phyloP scores from a whole-genome alignment of 92 coral and sea anemone species.

The Phymanthus crucifer region DNA sequence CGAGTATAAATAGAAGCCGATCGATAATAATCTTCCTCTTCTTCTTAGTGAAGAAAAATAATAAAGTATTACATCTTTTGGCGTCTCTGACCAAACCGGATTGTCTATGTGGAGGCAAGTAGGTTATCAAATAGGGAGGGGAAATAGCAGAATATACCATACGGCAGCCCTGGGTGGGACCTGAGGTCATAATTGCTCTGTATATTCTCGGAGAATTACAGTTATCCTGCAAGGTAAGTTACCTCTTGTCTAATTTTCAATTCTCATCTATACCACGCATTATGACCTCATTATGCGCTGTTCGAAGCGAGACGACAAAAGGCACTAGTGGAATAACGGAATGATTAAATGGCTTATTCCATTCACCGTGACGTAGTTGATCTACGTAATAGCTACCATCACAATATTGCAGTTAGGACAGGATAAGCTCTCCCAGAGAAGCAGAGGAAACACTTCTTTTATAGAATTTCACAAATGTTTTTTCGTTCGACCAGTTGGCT shows the following conservation, averaged over 20 bases:
- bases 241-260: constrained; percentile 14
- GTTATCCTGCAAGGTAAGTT: constrained; percentile 12
- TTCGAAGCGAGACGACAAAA: constrained; percentile 12
- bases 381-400: no score
- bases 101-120: background rate
- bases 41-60: background rate
- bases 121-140: background rate
- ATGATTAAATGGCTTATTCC: background rate
- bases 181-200: constrained; percentile 13
- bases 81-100: no score
- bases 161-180: background rate
- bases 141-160: background rate
- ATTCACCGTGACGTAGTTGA: background rate
- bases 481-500: no score
- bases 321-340: background rate
- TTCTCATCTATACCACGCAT: constrained; percentile 11
- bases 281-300: constrained; percentile 18
- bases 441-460: background rate
- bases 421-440: background rate
- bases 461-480: constrained; percentile 5
- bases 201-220: constrained; percentile 7
- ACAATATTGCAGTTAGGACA: background rate
- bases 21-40: background rate
- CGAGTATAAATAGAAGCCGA: background rate
- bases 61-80: no score